Evolutionary conservation across 2,797 vertebrate genomes (phyloP).

Genomic region (Chiloscyllium punctatum): DNA sequence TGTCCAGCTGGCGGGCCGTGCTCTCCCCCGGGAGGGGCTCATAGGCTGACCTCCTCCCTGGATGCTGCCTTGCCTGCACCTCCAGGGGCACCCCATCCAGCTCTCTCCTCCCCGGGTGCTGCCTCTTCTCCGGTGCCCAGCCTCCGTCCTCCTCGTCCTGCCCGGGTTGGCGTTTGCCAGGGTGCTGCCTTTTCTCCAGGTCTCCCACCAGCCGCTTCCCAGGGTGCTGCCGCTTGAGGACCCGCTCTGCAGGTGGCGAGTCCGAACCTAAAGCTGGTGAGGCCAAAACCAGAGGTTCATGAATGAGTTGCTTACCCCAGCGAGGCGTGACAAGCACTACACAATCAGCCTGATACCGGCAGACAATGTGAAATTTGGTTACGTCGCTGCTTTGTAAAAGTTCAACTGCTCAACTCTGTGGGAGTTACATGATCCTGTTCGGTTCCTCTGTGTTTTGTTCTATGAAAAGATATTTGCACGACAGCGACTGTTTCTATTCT

Average conservation of each 20-base stretch:
- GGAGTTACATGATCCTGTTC: too few relatives aligned
- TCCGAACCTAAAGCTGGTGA: slow-evolving; percentile 51
- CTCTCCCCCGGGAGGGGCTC: slow-evolving; percentile 55
- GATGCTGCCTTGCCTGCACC: slow-evolving; percentile 71
- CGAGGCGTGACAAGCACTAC: too few relatives aligned
- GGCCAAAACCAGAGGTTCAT: not conserved
- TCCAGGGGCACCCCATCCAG: slow-evolving; percentile 49
- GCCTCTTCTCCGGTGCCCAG: slow-evolving; percentile 52
- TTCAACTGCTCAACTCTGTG: too few relatives aligned
- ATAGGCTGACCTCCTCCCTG: slow-evolving; percentile 57
- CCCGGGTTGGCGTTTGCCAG: slow-evolving; percentile 62
- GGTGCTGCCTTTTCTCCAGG: slow-evolving; percentile 67
- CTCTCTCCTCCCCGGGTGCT: slow-evolving; percentile 69
- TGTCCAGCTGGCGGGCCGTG: slow-evolving; percentile 45
- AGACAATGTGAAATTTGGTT: not conserved
- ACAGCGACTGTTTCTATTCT: too few relatives aligned
- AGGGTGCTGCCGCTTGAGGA: slow-evolving; percentile 73
- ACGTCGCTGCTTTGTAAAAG: too few relatives aligned
- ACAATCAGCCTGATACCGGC: too few relatives aligned
- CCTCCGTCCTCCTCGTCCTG: slow-evolving; percentile 44
- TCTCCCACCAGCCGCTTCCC: slow-evolving; percentile 57
- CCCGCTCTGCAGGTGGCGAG: slow-evolving; percentile 55
- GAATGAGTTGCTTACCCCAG: too few relatives aligned
- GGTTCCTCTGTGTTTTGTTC: too few relatives aligned
- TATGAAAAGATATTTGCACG: not conserved